Base-by-base conservation (phyloP, 2,888 invertebrate genomes). In the Melipona beecheii region DNA sequence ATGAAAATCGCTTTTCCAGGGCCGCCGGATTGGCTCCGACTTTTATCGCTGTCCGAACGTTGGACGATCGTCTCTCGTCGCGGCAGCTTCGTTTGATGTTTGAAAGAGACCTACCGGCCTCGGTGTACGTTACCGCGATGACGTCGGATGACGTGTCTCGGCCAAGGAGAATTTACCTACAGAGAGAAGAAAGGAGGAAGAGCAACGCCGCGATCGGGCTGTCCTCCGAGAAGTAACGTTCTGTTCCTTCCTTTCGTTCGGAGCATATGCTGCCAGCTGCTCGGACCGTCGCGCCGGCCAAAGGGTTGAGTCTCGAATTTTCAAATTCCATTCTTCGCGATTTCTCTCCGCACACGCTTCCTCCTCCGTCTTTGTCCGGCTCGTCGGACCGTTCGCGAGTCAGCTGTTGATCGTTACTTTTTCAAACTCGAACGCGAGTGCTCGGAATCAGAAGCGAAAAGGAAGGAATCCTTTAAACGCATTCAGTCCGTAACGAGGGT, bases 251-350 rank as follows among this genome's bases (percentile, higher is more conserved):
- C 81, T 78, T 84, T 76, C 81, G 77, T 79, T 74, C 58, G 77
- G 80, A 75, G 84, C 92, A 92, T 89, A 92, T 91, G 92, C 87
- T 86, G 88, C 92, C 92, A 92, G 92, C 90, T 92, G 91, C 87
- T 88, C 86, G 81, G 73, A 71, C 76, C 65, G 72, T 43, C 68
- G 64, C 60, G 60, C 75, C 78, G 77, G 73, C 73, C 81, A 91
- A 92, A 90, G 91, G 91, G 90, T 92, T 91, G 75, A 89, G 85
- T 88, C 87, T 88, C 86, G 65, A 88, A 89, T 90, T 90, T 90
- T 92, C 88, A 60, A 87, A 87, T 81, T 83, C 88, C 84, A 83
- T 86, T 87, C 78, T 83, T 84, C 78, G 77, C 73, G 70, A 81
- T 72, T 86, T 84, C 84, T 83, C 71, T 82, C 81, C 60, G 15